Percentiles rank a stretch among this genome's conserved stretches.
These are phyloP conservation scores for Leptodactylus fuscus DNA, from an alignment of 2,113 vertebrate genomes.

Conservation along the genomic window DNA sequence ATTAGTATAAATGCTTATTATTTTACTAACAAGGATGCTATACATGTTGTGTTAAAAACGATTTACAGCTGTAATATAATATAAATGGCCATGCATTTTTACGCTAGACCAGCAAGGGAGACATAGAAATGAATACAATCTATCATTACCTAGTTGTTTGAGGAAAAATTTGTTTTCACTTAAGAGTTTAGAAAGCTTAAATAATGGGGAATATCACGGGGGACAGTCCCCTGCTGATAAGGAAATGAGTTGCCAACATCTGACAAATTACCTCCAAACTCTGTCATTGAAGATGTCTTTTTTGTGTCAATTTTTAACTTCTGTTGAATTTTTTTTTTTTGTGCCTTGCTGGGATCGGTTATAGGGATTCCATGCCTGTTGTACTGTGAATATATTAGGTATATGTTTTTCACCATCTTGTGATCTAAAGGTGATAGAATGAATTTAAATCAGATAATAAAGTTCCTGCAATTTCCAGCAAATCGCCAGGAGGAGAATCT, in stretches of 20 bases:
- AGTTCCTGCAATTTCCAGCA: conserved; percentile 40
- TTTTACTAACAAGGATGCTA: conserved; percentile 2
- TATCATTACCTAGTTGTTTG: conserved; percentile 52
- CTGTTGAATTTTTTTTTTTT: conserved; percentile 61
- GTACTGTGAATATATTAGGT: conserved; percentile 46
- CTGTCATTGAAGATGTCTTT: conserved; percentile 47
- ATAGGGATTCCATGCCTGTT: conserved; percentile 45
- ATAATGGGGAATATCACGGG: conserved; percentile 52
- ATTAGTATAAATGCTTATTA: neutral
- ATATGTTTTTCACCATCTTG: conserved; percentile 47
- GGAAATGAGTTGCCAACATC: conserved; percentile 53
- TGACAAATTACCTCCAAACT: conserved; percentile 58
- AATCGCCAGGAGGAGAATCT: conserved; percentile 23
- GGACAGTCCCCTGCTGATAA: conserved; percentile 56
- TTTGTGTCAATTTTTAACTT: conserved; percentile 46
- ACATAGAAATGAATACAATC: conserved; percentile 49
- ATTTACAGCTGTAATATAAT: conserved; percentile 43
- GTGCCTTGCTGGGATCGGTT: conserved; percentile 59
- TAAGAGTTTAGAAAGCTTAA: conserved; percentile 56
- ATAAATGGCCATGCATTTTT: conserved; percentile 35
- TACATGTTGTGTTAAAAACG: conserved; percentile 21
- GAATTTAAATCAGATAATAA: conserved; percentile 53
- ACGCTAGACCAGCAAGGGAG: conserved; percentile 33
- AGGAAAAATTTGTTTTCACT: conserved; percentile 55
- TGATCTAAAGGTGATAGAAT: conserved; percentile 47